A percentile compares a stretch with the other conserved stretches of the same genome.
phyloP scores from a whole-genome alignment of 2,888 invertebrate genomes.

The Philereme transversata region DNA sequence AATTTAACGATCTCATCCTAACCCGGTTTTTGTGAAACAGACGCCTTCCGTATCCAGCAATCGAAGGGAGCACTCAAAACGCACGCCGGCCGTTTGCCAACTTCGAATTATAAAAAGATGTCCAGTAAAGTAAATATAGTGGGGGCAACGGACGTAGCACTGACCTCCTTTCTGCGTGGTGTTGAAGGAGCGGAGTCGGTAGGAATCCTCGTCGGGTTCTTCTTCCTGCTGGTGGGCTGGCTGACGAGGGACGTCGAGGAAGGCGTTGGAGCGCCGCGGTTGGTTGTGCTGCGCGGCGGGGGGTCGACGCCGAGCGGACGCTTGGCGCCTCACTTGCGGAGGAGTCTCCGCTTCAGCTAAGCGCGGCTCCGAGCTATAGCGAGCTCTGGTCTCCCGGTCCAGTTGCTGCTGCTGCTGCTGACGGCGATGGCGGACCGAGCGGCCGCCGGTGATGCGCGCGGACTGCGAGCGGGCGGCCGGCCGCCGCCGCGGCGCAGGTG shows the following conservation, averaged over 20 bases:
- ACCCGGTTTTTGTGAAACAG: conserved; percentile 51
- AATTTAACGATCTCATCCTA: conserved; percentile 59
- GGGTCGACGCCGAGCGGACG: conserved; percentile 83
- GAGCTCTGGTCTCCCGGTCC: conserved; percentile 81
- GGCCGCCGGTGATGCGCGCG: conserved; percentile 87
- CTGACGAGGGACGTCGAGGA: conserved; percentile 86
- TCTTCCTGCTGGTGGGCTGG: conserved; percentile 72
- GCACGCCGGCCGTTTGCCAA: conserved; percentile 67
- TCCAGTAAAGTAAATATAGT: conserved; percentile 54
- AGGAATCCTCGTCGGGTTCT: conserved; percentile 93
- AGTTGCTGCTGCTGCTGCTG: conserved; percentile 77
- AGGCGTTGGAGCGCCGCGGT: conserved; percentile 87
- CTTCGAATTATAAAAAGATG: conserved; percentile 65
- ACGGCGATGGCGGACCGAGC: conserved; percentile 79
- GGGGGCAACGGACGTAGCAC: conserved; percentile 77
- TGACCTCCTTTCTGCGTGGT: conserved; percentile 94
- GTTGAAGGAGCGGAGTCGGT: conserved; percentile 96
- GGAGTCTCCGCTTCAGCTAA: conserved; percentile 87
- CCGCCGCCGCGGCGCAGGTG: conserved; percentile 84
- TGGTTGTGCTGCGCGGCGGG: conserved; percentile 73
- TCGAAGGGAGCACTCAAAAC: conserved; percentile 45
- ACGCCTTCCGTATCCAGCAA: conserved; percentile 37
- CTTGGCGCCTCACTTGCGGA: conserved; percentile 86
- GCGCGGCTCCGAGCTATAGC: conserved; percentile 87
- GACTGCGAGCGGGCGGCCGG: conserved; percentile 91